Evolutionary conservation across 2,888 invertebrate genomes (phyloP).

Genomic region (Polydrusus pterygomalis): DNA sequence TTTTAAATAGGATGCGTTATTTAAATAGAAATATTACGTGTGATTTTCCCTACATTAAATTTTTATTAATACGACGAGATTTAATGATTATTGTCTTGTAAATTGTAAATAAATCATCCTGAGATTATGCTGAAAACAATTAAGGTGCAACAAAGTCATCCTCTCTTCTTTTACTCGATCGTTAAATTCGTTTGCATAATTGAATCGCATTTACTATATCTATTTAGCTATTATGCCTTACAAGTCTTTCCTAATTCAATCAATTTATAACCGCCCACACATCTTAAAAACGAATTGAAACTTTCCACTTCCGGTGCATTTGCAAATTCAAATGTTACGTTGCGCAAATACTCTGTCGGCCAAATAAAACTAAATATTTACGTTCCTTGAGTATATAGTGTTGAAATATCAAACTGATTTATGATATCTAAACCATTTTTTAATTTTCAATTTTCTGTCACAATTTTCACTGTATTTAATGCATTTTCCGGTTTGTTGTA

Average conservation of each 20-base stretch:
- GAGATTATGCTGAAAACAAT: slow-evolving; percentile 11
- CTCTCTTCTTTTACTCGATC: slow-evolving; percentile 6
- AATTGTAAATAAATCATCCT: slow-evolving; percentile 3
- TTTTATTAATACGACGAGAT: too few species aligned
- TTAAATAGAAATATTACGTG: too few species aligned
- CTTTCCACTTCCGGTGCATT: slow-evolving; percentile 50
- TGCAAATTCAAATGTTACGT: slow-evolving; percentile 38
- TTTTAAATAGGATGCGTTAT: too few species aligned
- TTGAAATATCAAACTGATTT: too few species aligned
- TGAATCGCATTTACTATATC: slow-evolving; percentile 24
- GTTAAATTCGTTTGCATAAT: slow-evolving; percentile 30
- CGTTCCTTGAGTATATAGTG: too few species aligned
- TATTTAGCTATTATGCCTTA: slow-evolving; percentile 27
- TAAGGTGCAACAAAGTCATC: slow-evolving; percentile 8
- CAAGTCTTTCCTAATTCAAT: slow-evolving; percentile 32
- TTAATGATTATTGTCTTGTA: not conserved
- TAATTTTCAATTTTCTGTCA: too few species aligned
- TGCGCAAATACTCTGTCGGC: slow-evolving; percentile 16
- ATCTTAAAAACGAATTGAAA: slow-evolving; percentile 30
- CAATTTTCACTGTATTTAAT: too few species aligned
- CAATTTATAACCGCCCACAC: slow-evolving; percentile 40
- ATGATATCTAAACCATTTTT: too few species aligned
- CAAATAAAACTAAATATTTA: too few species aligned
- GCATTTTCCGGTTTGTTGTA: too few species aligned
- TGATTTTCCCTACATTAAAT: too few species aligned